Evolutionary conservation across 2,797 vertebrate genomes (phyloP).

Genomic region (Sebastes minor): DNA sequence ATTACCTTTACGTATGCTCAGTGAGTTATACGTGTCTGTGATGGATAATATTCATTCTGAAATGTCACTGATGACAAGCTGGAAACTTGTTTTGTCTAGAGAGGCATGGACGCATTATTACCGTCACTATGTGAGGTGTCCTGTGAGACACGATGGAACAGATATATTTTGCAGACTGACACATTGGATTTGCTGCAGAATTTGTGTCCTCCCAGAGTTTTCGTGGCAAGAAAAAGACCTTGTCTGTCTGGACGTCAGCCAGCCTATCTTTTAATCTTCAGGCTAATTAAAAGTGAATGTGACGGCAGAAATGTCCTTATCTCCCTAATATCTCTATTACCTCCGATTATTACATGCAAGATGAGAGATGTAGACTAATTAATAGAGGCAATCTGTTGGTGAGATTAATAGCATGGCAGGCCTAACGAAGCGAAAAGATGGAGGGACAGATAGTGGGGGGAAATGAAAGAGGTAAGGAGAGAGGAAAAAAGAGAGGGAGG

Average conservation of each 20-base stretch:
- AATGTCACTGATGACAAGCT: slow-evolving; percentile 27
- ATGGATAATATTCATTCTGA: slow-evolving; percentile 14
- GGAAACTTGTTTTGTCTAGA: slow-evolving; percentile 34
- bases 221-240: slow-evolving; percentile 30
- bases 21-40: not conserved
- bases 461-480: slow-evolving; percentile 36
- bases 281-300: slow-evolving; percentile 70
- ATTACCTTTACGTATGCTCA: not conserved
- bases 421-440: slow-evolving; percentile 57
- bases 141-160: slow-evolving; percentile 11
- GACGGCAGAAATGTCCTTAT: slow-evolving; percentile 62
- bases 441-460: slow-evolving; percentile 48
- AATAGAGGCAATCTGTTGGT: slow-evolving; percentile 74
- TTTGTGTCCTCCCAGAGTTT: slow-evolving; percentile 1
- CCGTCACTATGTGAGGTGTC: slow-evolving; percentile 11
- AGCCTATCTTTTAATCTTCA: slow-evolving; percentile 58
- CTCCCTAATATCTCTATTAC: slow-evolving; percentile 72
- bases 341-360: slow-evolving; percentile 71
- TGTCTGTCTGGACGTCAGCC: slow-evolving; percentile 26
- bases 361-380: slow-evolving; percentile 74
- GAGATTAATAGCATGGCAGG: slow-evolving; percentile 70
- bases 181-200: slow-evolving; percentile 23
- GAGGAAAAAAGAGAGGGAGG: not conserved
- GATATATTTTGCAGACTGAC: slow-evolving; percentile 43
- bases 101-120: slow-evolving; percentile 26